A percentile compares a stretch with the other conserved stretches of the same genome.
phyloP scores from a whole-genome alignment of 2,797 vertebrate species.

The Eutrigla gurnardus region DNA sequence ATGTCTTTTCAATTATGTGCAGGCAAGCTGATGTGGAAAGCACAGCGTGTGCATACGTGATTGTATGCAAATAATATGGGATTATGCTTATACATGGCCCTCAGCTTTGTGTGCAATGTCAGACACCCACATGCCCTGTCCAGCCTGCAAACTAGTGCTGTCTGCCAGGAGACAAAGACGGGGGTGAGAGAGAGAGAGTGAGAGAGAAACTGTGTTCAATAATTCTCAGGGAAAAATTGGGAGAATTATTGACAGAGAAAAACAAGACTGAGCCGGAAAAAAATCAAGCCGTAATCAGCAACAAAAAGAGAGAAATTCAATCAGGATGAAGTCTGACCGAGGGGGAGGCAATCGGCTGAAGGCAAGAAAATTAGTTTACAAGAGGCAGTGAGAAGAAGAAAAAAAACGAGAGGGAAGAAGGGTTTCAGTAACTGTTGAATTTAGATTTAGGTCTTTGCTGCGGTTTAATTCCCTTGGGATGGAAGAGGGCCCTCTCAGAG shows the following conservation, averaged over 20 bases:
- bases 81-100: constrained; percentile 49
- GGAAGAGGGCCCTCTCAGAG: constrained; percentile 17
- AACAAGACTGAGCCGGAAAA: not conserved
- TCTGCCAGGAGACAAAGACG: constrained; percentile 66
- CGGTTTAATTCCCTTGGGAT: constrained; percentile 31
- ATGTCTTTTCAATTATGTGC: constrained; percentile 33
- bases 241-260: constrained; percentile 4
- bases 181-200: constrained; percentile 10
- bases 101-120: constrained; percentile 56
- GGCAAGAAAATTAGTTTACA: constrained; percentile 26
- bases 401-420: not conserved
- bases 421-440: constrained; percentile 51
- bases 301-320: not conserved
- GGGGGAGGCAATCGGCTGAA: not conserved
- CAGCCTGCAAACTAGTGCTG: constrained; percentile 68
- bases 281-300: constrained; percentile 17
- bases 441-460: constrained; percentile 39
- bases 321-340: constrained; percentile 8
- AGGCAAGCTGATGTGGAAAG: constrained; percentile 15
- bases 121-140: constrained; percentile 67
- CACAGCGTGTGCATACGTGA: constrained; percentile 4
- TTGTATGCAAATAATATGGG: constrained; percentile 35
- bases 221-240: constrained; percentile 10
- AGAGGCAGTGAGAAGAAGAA: constrained; percentile 4
- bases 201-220: not conserved